Evolutionary conservation across 2,797 vertebrate species (phyloP).

Genomic region (Gymnothorax javanicus): DNA sequence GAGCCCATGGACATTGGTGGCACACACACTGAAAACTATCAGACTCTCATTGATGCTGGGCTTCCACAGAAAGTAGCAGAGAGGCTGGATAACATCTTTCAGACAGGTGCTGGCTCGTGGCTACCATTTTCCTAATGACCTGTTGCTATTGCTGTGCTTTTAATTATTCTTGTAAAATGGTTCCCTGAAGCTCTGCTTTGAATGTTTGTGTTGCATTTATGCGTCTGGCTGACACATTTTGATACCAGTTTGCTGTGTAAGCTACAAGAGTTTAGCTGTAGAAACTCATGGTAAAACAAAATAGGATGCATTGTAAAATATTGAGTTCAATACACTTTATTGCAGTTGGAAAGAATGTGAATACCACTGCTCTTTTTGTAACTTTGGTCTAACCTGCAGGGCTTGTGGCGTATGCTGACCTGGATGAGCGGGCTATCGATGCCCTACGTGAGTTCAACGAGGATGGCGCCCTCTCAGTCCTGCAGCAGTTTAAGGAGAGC

Average conservation of each 20-base stretch:
- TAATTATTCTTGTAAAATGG: not conserved
- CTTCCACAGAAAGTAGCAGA: conserved; percentile 96
- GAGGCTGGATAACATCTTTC: conserved; percentile 97
- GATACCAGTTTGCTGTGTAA: not conserved
- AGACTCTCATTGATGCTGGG: conserved; percentile 92
- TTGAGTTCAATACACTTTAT: not conserved
- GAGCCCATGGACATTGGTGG: conserved; percentile 95
- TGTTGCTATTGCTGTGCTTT: not conserved
- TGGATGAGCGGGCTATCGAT: conserved; percentile 96
- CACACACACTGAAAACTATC: conserved; percentile 92
- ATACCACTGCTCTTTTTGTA: not conserved
- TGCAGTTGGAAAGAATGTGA: not conserved
- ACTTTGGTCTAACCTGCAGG: conserved; percentile 66
- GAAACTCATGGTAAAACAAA: not conserved
- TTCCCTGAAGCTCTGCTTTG: not conserved
- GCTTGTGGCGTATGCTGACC: conserved; percentile 91
- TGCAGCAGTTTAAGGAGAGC: conserved; percentile 97
- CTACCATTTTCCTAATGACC: too few species aligned
- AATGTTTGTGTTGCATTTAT: not conserved
- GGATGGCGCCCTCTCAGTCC: conserved; percentile 92
- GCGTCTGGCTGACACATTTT: not conserved
- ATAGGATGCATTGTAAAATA: not conserved
- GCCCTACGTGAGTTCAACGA: conserved; percentile 97
- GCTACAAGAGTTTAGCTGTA: not conserved
- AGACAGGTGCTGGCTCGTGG: conserved; percentile 78